phyloP scores from a whole-genome alignment of 2,797 vertebrate species.

The Orestias chungarensis region DNA sequence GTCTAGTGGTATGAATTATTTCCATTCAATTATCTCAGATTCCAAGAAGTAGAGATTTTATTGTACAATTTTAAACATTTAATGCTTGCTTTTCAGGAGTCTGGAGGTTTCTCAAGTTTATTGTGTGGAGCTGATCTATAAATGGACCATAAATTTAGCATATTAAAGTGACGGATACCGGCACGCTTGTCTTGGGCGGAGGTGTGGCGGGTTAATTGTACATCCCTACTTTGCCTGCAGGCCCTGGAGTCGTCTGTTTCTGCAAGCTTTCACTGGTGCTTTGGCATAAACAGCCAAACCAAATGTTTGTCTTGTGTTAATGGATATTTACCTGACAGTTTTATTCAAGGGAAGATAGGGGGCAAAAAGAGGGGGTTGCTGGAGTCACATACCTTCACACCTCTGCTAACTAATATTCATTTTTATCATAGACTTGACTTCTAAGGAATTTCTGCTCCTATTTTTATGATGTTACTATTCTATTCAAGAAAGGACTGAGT shows the following conservation, averaged over 20 bases:
- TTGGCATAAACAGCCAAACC: constrained; percentile 52
- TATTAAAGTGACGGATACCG: constrained; percentile 29
- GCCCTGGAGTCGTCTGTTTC: constrained; percentile 25
- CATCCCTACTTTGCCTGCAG: constrained; percentile 30
- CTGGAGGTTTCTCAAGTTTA: not conserved
- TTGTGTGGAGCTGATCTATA: not conserved
- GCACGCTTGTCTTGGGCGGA: constrained; percentile 17
- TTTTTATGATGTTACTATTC: not conserved
- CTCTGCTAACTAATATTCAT: constrained; percentile 13
- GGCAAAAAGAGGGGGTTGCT: constrained; percentile 10
- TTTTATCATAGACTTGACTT: not conserved
- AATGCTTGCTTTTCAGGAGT: not conserved
- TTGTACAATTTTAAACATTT: not conserved
- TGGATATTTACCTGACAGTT: constrained; percentile 60
- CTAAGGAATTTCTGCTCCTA: constrained; percentile 2
- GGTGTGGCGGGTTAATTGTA: constrained; percentile 55
- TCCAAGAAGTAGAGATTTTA: not conserved
- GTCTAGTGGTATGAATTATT: not conserved
- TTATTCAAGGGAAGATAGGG: constrained; percentile 39
- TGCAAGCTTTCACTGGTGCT: constrained; percentile 26
- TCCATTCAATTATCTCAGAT: not conserved
- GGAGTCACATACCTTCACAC: constrained; percentile 20
- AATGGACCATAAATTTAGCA: constrained; percentile 3
- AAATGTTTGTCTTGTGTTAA: constrained; percentile 54
- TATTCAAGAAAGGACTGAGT: constrained; percentile 7